Evolutionary conservation across 2,797 vertebrate genomes (phyloP).

Genomic region (Malurus splendens): DNA sequence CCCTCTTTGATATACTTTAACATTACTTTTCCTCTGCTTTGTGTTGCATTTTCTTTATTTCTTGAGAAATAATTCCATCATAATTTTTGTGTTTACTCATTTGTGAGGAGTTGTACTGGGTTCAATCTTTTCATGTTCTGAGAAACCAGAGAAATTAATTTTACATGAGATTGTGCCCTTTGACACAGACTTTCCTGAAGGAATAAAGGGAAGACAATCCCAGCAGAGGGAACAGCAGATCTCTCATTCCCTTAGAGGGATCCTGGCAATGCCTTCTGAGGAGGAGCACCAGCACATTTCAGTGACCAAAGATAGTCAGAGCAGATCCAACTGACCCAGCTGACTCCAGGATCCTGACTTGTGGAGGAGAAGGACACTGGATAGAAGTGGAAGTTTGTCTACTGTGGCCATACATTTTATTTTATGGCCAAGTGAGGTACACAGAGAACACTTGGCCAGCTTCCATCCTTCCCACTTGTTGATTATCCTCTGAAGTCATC

Average conservation of each 20-base stretch:
- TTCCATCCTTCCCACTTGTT: background rate
- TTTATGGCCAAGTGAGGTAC: background rate
- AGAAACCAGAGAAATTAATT: background rate
- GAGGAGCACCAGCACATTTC: accelerated
- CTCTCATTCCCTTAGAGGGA: background rate
- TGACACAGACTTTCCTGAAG: background rate
- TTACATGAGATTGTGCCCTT: background rate
- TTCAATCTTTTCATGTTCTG: background rate
- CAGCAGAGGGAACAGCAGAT: background rate
- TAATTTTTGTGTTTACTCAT: background rate
- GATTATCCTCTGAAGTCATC: background rate
- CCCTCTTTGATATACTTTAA: background rate
- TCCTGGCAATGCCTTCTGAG: background rate
- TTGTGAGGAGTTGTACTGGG: background rate
- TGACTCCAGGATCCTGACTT: background rate
- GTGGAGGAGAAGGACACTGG: background rate
- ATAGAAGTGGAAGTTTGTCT: background rate
- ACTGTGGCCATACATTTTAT: background rate
- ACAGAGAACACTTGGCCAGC: background rate
- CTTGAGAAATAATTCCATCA: background rate
- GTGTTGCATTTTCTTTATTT: background rate
- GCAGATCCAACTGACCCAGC: background rate
- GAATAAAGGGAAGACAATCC: background rate
- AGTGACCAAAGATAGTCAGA: background rate
- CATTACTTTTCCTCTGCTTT: background rate